Evolutionary conservation across 2,113 vertebrate genomes (phyloP).

Genomic region (Lophotis ruficrista): DNA sequence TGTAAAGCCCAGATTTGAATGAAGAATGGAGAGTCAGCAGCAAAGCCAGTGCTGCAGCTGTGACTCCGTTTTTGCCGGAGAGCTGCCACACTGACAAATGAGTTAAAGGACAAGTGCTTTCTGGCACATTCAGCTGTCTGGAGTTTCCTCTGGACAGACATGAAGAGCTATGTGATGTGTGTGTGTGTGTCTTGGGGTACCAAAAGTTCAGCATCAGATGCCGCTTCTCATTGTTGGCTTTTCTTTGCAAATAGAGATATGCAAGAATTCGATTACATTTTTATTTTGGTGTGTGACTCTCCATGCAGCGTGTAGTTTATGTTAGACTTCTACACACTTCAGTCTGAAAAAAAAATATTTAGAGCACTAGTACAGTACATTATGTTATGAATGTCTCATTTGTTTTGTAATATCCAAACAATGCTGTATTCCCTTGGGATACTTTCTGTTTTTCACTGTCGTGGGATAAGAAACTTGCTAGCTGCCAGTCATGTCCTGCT

Average conservation of each 20-base stretch:
- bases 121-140: not conserved
- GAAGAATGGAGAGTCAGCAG: not conserved
- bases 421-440: constrained; percentile 61
- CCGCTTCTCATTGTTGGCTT: not conserved
- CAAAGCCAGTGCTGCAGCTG: not conserved
- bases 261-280: not conserved
- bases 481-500: constrained; percentile 34
- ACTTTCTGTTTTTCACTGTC: constrained; percentile 61
- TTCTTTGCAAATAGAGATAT: not conserved
- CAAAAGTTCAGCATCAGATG: not conserved
- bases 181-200: not conserved
- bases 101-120: not conserved
- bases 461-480: constrained; percentile 44
- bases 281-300: not conserved
- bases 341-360: constrained; percentile 43
- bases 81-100: not conserved
- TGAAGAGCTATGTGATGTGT: not conserved
- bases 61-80: not conserved
- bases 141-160: not conserved
- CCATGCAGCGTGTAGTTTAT: not conserved
- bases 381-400: constrained; percentile 62
- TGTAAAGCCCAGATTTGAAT: not conserved
- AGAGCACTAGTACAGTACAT: not conserved
- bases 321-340: not conserved
- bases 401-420: constrained; percentile 68